Evolutionary conservation across 2,888 invertebrate species (phyloP), one percentile per base, ranked within the genome.

Genomic region (Mimas tiliae): DNA sequence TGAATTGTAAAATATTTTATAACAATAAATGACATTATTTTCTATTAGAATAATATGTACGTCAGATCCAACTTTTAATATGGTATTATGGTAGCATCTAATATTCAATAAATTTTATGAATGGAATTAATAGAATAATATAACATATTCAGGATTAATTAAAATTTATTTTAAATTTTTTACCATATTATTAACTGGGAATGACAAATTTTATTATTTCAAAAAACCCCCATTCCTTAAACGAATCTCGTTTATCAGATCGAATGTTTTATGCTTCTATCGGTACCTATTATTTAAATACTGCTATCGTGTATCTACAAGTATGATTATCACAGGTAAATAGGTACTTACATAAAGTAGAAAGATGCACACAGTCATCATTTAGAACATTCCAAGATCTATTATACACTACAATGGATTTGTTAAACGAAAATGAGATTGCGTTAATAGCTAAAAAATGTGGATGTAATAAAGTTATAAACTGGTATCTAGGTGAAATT

Each of bases 401-500:
- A 45, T 38, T 38, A 16, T 55, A 8, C n/a, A 55, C 33, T 62
- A 64, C 51, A 70, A 89, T 89, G 89, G 85, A 85, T 42, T 66
- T 88, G 63, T 66, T 90, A 58, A 81, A 69, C 66, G 67, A 75
- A 67, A 67, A 74, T 14, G 89, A 91, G 78, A 79, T 91, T 63
- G 69, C 76, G 64, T 67, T 66, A 6, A 84, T 91, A 33, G 71
- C 82, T 34, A 72, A 82, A 69, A 71, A 80, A 66, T 79, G 77
- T 68, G 85, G 83, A 8, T 71, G 65, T 67, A 64, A 69, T 9
- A 75, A 77, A 66, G 71, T 82, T 19, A 63, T 80, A 16, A 74
- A 79, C 68, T 92, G 87, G 84, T 72, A 68, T 2, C 68, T 85
- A 27, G 79, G 82, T 67, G 80, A 84, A 6, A 86, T 89, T 74